Base-by-base conservation (phyloP, 2,888 invertebrate species). In the Thecocarcelia acutangulata region DNA sequence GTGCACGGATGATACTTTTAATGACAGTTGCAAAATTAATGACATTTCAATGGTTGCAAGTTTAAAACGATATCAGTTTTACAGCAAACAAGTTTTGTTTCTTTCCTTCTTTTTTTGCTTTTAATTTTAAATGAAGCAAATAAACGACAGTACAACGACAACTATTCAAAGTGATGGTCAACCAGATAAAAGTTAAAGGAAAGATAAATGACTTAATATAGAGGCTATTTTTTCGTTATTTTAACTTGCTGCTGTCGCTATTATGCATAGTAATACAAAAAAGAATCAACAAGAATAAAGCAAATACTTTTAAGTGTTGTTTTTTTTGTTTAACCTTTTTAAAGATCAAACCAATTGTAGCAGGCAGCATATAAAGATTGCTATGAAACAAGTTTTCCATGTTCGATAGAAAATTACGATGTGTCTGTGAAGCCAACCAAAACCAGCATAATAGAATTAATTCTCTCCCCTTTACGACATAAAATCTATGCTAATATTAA, bases 91-190 rank as follows among this genome's bases (percentile, higher is more conserved):
- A 61, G 24, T 44, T 28, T n/a, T 54, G 5, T 9, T 54, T 15
- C 52, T 44, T 63, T 33, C 9, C 8, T 24, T 24, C 5, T 9
- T 33, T 17, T 44, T 28, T n/a, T 54, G 4, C 3, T 54, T 15
- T 59, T 33, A 63, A 54, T 28, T 63, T 54, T 46, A 56, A 64
- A 28, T 15, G 58, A 44, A 64, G 64, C 64, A 56, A 64, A 70
- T 64, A 63, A 58, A 78, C 37, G 50, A 69, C 64, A 63, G 58
- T 42, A 37, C 50, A 73, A 69, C 54, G 80, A 69, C 73, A 69
- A 74, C 50, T 52, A 74, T 59, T 64, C 73, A 77, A 77, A 82
- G 64, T 82, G 81, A 77, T 82, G 81, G 81, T 74, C 73, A 77
- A 74, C 77, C 44, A 63, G 64, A 82, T 74, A 77, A 73, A 73